These are phyloP conservation scores for Corythucha ciliata DNA, from an alignment of 2,888 invertebrate genomes.

Conservation along the genomic window DNA sequence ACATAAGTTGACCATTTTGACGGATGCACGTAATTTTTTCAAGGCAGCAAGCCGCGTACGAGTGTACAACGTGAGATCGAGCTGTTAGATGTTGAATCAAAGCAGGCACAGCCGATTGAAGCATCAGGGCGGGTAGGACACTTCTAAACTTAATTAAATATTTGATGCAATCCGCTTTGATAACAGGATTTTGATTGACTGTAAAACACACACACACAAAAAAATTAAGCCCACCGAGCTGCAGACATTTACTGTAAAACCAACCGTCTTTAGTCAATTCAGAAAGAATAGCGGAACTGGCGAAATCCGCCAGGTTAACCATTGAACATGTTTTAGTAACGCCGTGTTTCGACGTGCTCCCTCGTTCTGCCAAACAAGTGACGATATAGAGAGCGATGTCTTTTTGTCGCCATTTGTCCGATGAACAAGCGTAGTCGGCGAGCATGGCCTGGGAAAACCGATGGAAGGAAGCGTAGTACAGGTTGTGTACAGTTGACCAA, in stretches of 20 bases:
- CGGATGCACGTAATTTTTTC: conserved; percentile 74
- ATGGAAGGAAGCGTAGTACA: neutral
- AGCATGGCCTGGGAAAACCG: conserved; percentile 56
- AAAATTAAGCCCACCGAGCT: neutral
- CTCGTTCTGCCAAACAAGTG: conserved; percentile 85
- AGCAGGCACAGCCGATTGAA: conserved; percentile 54
- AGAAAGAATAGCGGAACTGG: conserved; percentile 71
- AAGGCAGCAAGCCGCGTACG: conserved; percentile 85
- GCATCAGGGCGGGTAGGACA: conserved; percentile 63
- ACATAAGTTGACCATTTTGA: conserved; percentile 24
- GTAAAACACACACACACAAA: conserved; percentile 39
- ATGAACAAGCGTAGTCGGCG: conserved; percentile 64
- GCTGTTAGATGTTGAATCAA: conserved; percentile 67
- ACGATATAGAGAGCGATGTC: conserved; percentile 95
- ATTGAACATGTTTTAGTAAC: conserved; percentile 80
- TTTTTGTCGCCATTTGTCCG: conserved; percentile 82
- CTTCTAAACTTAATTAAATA: conserved; percentile 93
- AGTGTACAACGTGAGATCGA: conserved; percentile 74
- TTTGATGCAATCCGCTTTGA: conserved; percentile 94
- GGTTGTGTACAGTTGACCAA: neutral
- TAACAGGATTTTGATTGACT: conserved; percentile 80
- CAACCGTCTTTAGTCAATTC: conserved; percentile 45
- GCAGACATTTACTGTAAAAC: neutral
- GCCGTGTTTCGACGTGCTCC: conserved; percentile 78
- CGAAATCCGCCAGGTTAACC: conserved; percentile 84